Evolutionary conservation across 2,888 invertebrate genomes (phyloP).

Genomic region (Orchestes rusci): DNA sequence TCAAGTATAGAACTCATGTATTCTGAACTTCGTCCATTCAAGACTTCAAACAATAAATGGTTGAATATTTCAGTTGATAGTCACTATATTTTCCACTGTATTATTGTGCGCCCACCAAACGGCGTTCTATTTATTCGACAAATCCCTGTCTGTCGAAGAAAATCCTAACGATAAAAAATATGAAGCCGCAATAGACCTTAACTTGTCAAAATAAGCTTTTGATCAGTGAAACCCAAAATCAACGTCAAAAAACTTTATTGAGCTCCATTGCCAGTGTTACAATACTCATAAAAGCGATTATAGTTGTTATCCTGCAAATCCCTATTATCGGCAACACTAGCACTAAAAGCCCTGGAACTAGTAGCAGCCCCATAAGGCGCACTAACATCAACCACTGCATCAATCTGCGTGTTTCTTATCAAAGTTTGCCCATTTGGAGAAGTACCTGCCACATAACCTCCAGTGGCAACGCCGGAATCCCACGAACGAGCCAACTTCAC

Average conservation of each 20-base stretch:
- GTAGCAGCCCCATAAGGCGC: constrained; percentile 10
- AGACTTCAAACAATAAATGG: no score
- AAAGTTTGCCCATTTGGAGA: constrained; percentile 13
- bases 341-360: constrained; percentile 9
- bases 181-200: no score
- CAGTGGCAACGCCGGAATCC: constrained; percentile 8
- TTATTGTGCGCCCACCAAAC: no score
- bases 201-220: no score
- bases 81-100: no score
- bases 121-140: no score
- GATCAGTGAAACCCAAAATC: no score
- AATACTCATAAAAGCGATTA: constrained; percentile 16
- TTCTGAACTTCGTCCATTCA: no score
- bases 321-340: constrained; percentile 2
- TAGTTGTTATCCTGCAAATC: constrained; percentile 12
- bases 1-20: no score
- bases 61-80: no score
- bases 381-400: constrained; percentile 6
- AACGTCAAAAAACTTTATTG: constrained; percentile 1
- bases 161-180: no score
- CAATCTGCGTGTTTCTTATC: constrained; percentile 9
- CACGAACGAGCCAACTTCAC: constrained; percentile 9
- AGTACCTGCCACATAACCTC: constrained; percentile 6
- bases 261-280: constrained; percentile 10
- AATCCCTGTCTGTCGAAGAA: no score